Percentiles rank a stretch among this genome's conserved stretches.
phyloP scores from a whole-genome alignment of 2,888 invertebrate genomes.

The Caenorhabditis japonica region DNA sequence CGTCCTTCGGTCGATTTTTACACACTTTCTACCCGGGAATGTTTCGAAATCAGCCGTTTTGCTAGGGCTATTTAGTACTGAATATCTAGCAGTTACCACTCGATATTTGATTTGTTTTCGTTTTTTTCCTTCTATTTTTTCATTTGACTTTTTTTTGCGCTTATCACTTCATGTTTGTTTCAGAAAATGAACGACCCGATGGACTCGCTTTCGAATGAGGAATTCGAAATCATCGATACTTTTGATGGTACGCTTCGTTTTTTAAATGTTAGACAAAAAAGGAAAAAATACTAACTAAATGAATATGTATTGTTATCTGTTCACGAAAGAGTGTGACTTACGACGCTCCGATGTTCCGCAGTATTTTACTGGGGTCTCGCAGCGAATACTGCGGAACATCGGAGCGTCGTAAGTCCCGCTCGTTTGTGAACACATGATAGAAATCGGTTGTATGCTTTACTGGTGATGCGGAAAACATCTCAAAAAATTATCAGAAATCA shows the following conservation, averaged over 20 bases:
- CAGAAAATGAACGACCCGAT: conserved; percentile 28
- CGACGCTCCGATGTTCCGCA: too few relatives aligned
- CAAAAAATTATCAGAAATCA: too few relatives aligned
- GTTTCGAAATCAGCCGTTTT: conserved; percentile 40
- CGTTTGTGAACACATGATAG: too few relatives aligned
- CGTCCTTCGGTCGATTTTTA: conserved; percentile 31
- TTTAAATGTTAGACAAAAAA: background rate
- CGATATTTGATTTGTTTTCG: conserved; percentile 23
- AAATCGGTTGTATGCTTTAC: too few relatives aligned
- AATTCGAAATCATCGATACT: conserved; percentile 38
- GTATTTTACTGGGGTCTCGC: too few relatives aligned
- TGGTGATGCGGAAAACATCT: too few relatives aligned
- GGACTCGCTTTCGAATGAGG: conserved; percentile 38
- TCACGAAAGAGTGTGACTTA: too few relatives aligned
- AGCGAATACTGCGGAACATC: too few relatives aligned
- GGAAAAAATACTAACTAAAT: background rate
- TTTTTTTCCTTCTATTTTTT: conserved; percentile 9
- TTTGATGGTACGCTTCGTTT: conserved; percentile 17
- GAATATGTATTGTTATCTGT: background rate
- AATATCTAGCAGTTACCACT: conserved; percentile 35
- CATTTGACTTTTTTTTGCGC: background rate
- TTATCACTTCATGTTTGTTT: background rate
- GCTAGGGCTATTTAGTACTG: too few relatives aligned
- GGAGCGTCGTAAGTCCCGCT: too few relatives aligned
- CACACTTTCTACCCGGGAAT: conserved; percentile 23